Base-by-base conservation (phyloP, 2,113 vertebrate genomes). In the Ptychochromis oligacanthus region DNA sequence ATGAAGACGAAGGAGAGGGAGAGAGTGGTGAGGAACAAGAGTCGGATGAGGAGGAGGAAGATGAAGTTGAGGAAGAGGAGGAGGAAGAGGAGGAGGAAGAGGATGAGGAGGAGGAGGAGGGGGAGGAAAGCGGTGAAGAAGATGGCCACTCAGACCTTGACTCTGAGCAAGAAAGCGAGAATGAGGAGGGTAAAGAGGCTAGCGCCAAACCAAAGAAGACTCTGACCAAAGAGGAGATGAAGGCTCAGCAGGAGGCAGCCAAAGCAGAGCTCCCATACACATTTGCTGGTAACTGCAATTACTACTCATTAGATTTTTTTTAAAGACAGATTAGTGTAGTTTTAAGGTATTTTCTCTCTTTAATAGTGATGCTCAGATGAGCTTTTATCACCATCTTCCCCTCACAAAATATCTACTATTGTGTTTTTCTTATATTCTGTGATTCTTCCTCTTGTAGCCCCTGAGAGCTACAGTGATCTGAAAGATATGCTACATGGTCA, bases 181-280 rank as follows among this genome's bases (percentile, higher is more conserved):
- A 93, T 8, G 94, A 91, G 31, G 93, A 93, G 3, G 60, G 64
- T 11, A 3, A 77, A 10, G 83, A 87, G 62, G 1, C n/a, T 6
- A 36, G 28, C 8, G 2, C 4, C 1, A 75, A 40, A 7, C 5
- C 52, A 7, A 52, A 31, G 81, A 79, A 57, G 31, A 17, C 1
- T 6, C 64, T 83, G 7, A 82, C 60, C n/a, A 65, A 92, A 80
- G 93, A 95, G 5, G 86, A 93, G 46, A 76, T 72, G 56, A 91
- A 90, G 58, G 87, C 79, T 1, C 65, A 94, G 81, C 92, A 84
- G 26, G 92, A 94, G n/a, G 95, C 94, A 4, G 96, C 96, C 6
- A 84, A 91, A 62, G 80, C 95, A 2, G 97, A 99, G 80, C 97
- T 99, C 26, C 97, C 98, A 0, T 98, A 97, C 84, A 97, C 95